Conservation (phyloP, 1,140 invertebrate species). For the Papilio polyxenes region DNA sequence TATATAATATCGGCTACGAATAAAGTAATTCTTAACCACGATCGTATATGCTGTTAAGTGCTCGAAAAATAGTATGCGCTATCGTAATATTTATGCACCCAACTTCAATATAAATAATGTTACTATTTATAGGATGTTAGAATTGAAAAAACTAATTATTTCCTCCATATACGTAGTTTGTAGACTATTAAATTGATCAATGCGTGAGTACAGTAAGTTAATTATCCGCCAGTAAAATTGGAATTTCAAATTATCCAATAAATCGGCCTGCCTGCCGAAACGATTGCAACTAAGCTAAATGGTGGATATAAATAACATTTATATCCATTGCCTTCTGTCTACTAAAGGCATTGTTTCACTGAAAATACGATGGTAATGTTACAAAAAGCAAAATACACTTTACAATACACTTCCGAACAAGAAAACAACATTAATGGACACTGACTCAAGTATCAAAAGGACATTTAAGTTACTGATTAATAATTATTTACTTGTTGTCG, state of each 20-base stretch:
- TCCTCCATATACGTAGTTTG: neutral
- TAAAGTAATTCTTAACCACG: neutral
- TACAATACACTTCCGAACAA: neutral
- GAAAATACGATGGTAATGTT: neutral
- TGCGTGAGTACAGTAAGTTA: constrained; percentile 30
- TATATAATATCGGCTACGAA: too few species aligned
- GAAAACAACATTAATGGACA: constrained; percentile 9
- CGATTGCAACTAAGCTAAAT: constrained; percentile 44
- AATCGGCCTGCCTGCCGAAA: constrained; percentile 42
- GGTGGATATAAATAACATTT: constrained; percentile 49
- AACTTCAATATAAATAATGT: neutral
- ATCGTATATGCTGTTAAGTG: neutral
- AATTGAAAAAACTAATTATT: constrained; percentile 9
- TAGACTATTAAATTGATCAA: neutral
- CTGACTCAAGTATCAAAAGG: neutral
- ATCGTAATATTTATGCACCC: neutral
- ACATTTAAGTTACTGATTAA: neutral
- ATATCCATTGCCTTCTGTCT: constrained; percentile 34
- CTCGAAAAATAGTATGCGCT: neutral
- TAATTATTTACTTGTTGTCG: too few species aligned
- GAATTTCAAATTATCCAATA: constrained; percentile 43
- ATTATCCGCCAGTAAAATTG: constrained; percentile 41
- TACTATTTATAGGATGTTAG: neutral
- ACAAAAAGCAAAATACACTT: constrained; percentile 11
- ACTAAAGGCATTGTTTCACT: constrained; percentile 37